Evolutionary conservation across 2,113 vertebrate species (phyloP).

Genomic region (Tetrax tetrax): DNA sequence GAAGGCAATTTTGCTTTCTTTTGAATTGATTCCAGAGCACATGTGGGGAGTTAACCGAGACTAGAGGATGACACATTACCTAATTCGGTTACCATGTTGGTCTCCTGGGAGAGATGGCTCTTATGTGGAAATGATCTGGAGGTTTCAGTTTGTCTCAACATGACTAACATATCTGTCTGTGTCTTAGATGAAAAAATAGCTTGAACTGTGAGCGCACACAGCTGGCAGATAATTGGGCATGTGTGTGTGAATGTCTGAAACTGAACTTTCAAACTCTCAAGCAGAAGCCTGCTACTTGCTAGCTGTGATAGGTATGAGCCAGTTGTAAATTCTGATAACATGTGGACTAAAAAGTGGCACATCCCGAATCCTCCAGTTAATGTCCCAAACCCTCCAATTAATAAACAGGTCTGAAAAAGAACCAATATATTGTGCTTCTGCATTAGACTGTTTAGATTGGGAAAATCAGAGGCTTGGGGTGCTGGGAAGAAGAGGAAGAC

Average conservation of each 20-base stretch:
- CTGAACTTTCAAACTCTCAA: not conserved
- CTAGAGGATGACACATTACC: conserved; percentile 17
- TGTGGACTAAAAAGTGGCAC: not conserved
- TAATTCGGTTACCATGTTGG: not conserved
- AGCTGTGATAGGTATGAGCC: accelerated
- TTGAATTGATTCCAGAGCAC: conserved; percentile 14
- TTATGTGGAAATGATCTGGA: not conserved
- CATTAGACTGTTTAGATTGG: not conserved
- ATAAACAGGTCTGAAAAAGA: not conserved
- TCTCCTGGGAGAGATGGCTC: not conserved
- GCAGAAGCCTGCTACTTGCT: not conserved
- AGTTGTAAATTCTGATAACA: not conserved
- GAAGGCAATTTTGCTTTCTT: not conserved
- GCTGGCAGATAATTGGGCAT: not conserved
- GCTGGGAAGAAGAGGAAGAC: not conserved
- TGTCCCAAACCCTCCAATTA: not conserved
- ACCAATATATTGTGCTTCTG: not conserved
- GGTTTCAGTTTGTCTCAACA: not conserved
- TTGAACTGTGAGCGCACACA: not conserved
- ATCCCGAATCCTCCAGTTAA: not conserved
- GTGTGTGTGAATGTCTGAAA: not conserved
- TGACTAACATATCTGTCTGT: not conserved
- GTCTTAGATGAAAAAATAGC: not conserved
- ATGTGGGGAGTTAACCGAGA: not conserved
- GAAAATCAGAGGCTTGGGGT: not conserved